Percentiles rank a stretch among this genome's conserved stretches.
phyloP scores from a whole-genome alignment of 2,797 vertebrate genomes.

The Mionectes olivaceus region DNA sequence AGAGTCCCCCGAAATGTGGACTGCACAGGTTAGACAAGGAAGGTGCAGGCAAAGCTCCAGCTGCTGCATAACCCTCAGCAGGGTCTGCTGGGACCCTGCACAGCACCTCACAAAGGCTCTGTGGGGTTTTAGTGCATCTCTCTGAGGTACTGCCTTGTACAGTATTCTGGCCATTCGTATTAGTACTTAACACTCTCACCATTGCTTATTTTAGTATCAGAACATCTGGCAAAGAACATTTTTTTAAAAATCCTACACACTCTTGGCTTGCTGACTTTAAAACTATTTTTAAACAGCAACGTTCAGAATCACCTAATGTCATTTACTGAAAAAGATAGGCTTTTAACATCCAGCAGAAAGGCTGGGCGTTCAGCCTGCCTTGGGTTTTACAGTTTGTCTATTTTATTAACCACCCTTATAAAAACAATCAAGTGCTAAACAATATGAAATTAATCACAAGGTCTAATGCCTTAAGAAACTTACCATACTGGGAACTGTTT shows the following conservation, averaged over 20 bases:
- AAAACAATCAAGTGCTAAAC: conserved; percentile 58
- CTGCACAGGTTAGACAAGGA: neutral
- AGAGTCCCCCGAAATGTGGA: neutral
- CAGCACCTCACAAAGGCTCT: neutral
- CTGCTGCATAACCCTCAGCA: neutral
- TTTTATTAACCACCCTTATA: conserved; percentile 42
- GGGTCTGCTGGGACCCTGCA: neutral
- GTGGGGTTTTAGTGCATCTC: neutral
- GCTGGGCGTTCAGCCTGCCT: neutral
- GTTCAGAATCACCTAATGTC: conserved; percentile 46
- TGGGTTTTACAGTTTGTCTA: conserved; percentile 34
- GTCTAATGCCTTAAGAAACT: conserved; percentile 21
- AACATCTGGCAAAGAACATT: conserved; percentile 61
- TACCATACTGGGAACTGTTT: conserved; percentile 41
- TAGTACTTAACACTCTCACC: conserved; percentile 26
- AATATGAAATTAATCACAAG: conserved; percentile 40
- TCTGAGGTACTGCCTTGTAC: neutral
- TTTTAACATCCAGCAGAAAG: conserved; percentile 41
- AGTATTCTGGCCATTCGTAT: neutral
- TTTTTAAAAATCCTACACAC: neutral
- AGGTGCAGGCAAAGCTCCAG: neutral
- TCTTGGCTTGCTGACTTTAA: conserved; percentile 31
- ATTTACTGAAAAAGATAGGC: neutral
- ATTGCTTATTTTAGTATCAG: conserved; percentile 47
- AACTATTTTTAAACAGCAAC: conserved; percentile 33